Evolutionary conservation across 2,113 vertebrate genomes (phyloP), one percentile per base, ranked within the genome.

Genomic region (Megaceryle maxima): DNA sequence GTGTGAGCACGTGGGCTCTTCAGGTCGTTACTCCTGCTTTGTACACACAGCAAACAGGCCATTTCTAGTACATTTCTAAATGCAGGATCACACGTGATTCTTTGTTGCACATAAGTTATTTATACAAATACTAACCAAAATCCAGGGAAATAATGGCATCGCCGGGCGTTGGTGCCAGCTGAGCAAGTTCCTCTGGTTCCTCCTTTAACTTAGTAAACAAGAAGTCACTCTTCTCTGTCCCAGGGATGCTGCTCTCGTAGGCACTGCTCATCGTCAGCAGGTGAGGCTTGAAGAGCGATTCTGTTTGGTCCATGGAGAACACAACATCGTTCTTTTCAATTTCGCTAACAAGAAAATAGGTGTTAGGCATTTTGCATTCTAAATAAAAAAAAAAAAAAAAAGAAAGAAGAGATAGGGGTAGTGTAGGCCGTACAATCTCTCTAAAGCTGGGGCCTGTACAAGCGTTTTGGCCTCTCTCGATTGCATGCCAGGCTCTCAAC

Each of bases 231-330:
- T 98, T 95, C 29, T 99, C 99, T 4, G 92, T 87, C 2, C 67
- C 72, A 2, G 97, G 74, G 20, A 96, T 88, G 5, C 94, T 17
- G 22, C 85, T 98, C 57, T 98, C 97, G 26, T 99, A 99, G 97
- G 99, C 94, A 69, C 95, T 92, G 94, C 74, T 98, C 98, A 99
- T 98, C 6, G 97, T 93, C 95, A 98, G 93, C 88, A 98, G 95
- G 93, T 98, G 98, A 0, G 99, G 98, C 97, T 99, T 99, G 97
- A 99, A 99, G 60, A 99, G 97, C 0, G 98, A 98, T 95, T 99
- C 99, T 0, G 99, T 99, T 98, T 99, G 99, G 98, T 99, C 99
- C 99, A 99, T 97, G 95, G 99, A 99, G 96, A 99, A 98, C 33
- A 99, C 98, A 81, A 98, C 97, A 2, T 99, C 98, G 17, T 99